A percentile compares a stretch with the other conserved stretches of the same genome.
Conservation (phyloP, 2,113 vertebrate genomes). For the Theristicus caerulescens region DNA sequence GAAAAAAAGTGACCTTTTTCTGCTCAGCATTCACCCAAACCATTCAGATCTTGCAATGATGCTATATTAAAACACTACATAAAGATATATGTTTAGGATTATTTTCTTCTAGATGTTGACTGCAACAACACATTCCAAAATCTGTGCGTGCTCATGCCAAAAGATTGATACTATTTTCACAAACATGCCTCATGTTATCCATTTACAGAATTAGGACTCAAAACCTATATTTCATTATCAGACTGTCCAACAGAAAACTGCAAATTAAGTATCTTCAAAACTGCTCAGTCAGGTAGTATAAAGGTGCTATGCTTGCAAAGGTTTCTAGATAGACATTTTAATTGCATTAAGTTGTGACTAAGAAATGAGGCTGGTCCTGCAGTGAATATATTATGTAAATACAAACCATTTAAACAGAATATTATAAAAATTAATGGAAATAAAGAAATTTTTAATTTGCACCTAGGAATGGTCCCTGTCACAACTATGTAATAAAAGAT, state of each 20-base stretch:
- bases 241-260: slow-evolving; percentile 68
- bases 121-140: neutral
- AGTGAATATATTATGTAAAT: slow-evolving; percentile 83
- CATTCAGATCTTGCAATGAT: neutral
- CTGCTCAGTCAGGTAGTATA: slow-evolving; percentile 74
- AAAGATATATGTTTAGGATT: neutral
- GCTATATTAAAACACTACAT: neutral
- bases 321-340: slow-evolving; percentile 74
- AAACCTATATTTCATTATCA: slow-evolving; percentile 53
- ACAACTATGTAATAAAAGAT: neutral
- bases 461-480: neutral
- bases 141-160: neutral
- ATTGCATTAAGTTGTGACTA: slow-evolving; percentile 82
- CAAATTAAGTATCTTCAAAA: slow-evolving; percentile 75
- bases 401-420: slow-evolving; percentile 70
- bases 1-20: neutral
- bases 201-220: neutral
- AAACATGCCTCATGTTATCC: neutral
- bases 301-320: slow-evolving; percentile 80
- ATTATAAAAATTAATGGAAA: slow-evolving; percentile 65
- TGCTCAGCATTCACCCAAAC: neutral
- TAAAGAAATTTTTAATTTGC: slow-evolving; percentile 54
- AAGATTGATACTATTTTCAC: neutral
- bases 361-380: slow-evolving; percentile 74
- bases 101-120: slow-evolving; percentile 26